These are phyloP conservation scores for Neoaliturus tenellus DNA, from an alignment of 2,888 invertebrate species.

Conservation along the genomic window DNA sequence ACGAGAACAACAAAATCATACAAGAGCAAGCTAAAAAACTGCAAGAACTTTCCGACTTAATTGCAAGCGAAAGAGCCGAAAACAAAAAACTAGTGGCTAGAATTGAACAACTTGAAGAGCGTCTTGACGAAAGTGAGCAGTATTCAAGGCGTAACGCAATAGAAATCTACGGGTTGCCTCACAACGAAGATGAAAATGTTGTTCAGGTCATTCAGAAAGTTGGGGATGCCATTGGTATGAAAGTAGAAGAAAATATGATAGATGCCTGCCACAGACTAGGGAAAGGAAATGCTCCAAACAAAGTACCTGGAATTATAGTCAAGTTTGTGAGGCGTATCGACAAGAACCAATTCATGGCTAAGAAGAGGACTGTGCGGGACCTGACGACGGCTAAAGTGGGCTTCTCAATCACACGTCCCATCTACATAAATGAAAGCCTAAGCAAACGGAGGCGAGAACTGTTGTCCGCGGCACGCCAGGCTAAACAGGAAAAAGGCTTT, in stretches of 20 bases:
- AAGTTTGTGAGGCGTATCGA: too few relatives aligned
- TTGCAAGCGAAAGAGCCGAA: background rate
- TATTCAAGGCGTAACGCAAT: background rate
- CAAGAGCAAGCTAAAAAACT: background rate
- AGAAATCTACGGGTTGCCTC: background rate
- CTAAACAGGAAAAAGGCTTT: too few relatives aligned
- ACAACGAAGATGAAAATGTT: background rate
- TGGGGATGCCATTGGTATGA: background rate
- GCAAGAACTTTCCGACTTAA: background rate
- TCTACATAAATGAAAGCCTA: too few relatives aligned
- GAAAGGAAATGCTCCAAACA: too few relatives aligned
- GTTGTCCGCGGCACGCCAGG: too few relatives aligned
- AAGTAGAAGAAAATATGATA: background rate
- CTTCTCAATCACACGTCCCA: too few relatives aligned
- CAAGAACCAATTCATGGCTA: too few relatives aligned
- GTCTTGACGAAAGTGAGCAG: background rate
- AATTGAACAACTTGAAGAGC: background rate
- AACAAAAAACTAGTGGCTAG: background rate
- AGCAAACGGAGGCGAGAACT: too few relatives aligned
- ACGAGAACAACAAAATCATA: slow-evolving; percentile 9
- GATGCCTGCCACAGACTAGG: background rate
- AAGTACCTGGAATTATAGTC: too few relatives aligned
- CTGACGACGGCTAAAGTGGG: too few relatives aligned
- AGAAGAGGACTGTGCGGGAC: too few relatives aligned
- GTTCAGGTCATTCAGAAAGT: background rate